Conservation (phyloP, 1,140 invertebrate genomes). For the Laodelphax striatellus region DNA sequence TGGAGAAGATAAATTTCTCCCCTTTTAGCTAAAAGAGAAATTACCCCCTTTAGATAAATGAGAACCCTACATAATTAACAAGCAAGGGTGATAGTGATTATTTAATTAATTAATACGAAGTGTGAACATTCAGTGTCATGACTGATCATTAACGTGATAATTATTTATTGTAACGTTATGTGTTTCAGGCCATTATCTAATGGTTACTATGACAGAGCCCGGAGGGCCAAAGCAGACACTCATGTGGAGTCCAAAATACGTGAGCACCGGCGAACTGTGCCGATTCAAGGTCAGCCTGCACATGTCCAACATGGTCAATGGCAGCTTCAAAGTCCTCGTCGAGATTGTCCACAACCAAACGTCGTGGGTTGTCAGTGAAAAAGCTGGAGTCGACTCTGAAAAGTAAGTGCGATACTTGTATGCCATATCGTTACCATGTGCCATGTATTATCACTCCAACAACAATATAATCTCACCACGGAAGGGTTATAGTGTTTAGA, state of each 20-base stretch:
- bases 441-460: too few species aligned
- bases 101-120: too few species aligned
- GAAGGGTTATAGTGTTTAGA: too few species aligned
- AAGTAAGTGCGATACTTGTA: slow-evolving; percentile 9
- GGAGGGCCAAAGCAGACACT: slow-evolving; percentile 11
- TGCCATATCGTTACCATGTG: too few species aligned
- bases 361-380: slow-evolving; percentile 17
- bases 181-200: slow-evolving; percentile 20
- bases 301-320: slow-evolving; percentile 18
- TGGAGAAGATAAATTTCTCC: too few species aligned
- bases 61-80: too few species aligned
- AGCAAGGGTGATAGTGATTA: too few species aligned
- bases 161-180: not conserved
- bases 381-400: slow-evolving; percentile 13
- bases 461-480: too few species aligned
- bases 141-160: too few species aligned
- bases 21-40: too few species aligned
- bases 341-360: slow-evolving; percentile 14
- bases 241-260: slow-evolving; percentile 18
- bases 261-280: slow-evolving; percentile 13
- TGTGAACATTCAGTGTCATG: too few species aligned
- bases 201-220: slow-evolving; percentile 14
- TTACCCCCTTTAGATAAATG: too few species aligned
- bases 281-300: slow-evolving; percentile 15
- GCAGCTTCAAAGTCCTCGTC: slow-evolving; percentile 19